Conservation (phyloP, 2,797 vertebrate genomes). For the Clarias platycephalus region DNA sequence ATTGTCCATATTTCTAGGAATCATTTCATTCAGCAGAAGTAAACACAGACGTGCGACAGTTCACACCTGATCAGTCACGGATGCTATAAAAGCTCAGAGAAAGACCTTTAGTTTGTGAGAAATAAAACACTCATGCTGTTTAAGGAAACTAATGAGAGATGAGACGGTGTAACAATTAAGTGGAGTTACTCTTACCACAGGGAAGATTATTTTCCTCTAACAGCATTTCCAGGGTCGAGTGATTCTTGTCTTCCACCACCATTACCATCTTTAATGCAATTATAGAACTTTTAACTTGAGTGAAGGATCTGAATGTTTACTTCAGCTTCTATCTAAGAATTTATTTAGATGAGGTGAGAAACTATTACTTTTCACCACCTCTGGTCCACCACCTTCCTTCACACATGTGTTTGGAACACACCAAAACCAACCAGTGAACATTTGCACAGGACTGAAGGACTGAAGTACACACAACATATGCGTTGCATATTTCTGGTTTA, state of each 20-base stretch:
- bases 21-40: background rate
- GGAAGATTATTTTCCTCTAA: background rate
- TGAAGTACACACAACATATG: no score
- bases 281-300: background rate
- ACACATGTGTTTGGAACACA: no score
- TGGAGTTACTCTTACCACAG: background rate
- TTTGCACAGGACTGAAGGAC: no score
- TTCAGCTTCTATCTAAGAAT: background rate
- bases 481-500: no score
- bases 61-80: background rate
- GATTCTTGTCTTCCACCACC: background rate
- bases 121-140: background rate
- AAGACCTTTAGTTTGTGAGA: no score
- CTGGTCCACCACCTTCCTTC: background rate
- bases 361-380: background rate
- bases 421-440: no score
- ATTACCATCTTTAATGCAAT: background rate
- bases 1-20: background rate
- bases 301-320: background rate
- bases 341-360: background rate
- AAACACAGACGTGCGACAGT: background rate
- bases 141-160: background rate
- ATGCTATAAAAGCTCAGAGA: background rate
- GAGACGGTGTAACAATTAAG: background rate
- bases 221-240: background rate